Evolutionary conservation across 2,113 vertebrate species (phyloP).

Genomic region (Microtus pennsylvanicus): DNA sequence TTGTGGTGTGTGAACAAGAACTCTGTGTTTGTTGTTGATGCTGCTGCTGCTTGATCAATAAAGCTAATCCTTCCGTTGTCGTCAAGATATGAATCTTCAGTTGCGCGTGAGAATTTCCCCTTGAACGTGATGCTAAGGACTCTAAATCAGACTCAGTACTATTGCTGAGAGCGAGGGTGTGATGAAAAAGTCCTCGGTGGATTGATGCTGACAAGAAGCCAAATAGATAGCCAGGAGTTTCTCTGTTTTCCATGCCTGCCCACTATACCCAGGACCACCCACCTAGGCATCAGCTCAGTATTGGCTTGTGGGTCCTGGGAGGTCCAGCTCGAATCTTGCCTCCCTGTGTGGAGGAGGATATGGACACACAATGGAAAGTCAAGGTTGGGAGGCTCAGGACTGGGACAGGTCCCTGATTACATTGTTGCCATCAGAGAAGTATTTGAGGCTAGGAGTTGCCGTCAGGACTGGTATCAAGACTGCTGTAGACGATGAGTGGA

Average conservation of each 20-base stretch:
- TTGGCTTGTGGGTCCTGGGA: neutral
- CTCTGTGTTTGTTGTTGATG: conserved; percentile 26
- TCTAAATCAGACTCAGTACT: neutral
- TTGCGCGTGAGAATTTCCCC: conserved; percentile 44
- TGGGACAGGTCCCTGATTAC: neutral
- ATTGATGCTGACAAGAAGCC: neutral
- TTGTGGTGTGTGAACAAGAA: neutral
- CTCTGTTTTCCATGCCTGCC: neutral
- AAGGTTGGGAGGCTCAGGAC: neutral
- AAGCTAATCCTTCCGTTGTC: conserved; percentile 61
- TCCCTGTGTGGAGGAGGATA: neutral
- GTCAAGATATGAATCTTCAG: conserved; percentile 51
- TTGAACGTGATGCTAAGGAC: neutral
- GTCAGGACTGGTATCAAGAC: neutral
- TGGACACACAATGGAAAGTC: neutral
- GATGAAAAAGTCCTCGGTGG: neutral
- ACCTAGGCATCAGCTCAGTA: neutral
- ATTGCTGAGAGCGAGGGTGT: neutral
- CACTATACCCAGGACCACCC: neutral
- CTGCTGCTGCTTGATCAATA: conserved; percentile 50
- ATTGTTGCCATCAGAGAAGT: neutral
- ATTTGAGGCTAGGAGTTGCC: neutral
- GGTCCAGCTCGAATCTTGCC: neutral
- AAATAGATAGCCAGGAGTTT: neutral
- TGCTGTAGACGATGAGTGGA: accelerated